A percentile compares a stretch with the other conserved stretches of the same genome.
These are phyloP conservation scores for Taphrorychus bicolor DNA, from an alignment of 2,888 invertebrate genomes.

Conservation along the genomic window DNA sequence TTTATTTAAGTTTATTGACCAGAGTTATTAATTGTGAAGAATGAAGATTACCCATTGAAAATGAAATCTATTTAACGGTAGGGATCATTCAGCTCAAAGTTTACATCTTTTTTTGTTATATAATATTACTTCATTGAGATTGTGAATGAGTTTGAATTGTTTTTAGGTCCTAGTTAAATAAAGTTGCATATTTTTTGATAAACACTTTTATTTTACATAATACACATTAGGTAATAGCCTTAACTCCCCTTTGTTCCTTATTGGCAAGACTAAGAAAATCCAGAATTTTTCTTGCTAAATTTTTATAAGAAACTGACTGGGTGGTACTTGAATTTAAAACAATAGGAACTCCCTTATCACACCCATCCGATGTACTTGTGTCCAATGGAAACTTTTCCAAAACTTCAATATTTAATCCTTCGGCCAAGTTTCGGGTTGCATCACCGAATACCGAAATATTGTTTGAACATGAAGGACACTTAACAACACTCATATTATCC, in stretches of 20 bases:
- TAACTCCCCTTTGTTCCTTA: neutral
- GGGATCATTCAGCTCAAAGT: neutral
- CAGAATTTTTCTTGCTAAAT: slow-evolving; percentile 48
- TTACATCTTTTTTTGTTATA: neutral
- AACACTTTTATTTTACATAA: neutral
- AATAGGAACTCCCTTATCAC: slow-evolving; percentile 79
- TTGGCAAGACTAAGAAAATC: slow-evolving; percentile 45
- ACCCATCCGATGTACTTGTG: slow-evolving; percentile 70
- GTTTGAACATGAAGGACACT: slow-evolving; percentile 80
- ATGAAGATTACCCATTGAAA: neutral
- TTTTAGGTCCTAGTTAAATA: slow-evolving; percentile 20
- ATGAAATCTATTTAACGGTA: neutral
- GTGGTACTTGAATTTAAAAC: slow-evolving; percentile 66
- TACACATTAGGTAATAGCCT: neutral
- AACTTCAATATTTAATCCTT: slow-evolving; percentile 70
- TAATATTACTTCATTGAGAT: neutral
- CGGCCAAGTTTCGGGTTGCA: slow-evolving; percentile 67
- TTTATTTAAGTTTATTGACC: neutral
- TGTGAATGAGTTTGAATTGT: slow-evolving; percentile 26
- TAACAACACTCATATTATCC: slow-evolving; percentile 87
- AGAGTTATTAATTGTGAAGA: neutral
- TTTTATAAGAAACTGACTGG: slow-evolving; percentile 46
- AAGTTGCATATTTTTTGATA: slow-evolving; percentile 35
- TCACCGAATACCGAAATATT: slow-evolving; percentile 77
- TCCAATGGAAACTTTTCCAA: slow-evolving; percentile 78